phyloP scores from a whole-genome alignment of 2,888 invertebrate species.

The Stenichneumon culpator region DNA sequence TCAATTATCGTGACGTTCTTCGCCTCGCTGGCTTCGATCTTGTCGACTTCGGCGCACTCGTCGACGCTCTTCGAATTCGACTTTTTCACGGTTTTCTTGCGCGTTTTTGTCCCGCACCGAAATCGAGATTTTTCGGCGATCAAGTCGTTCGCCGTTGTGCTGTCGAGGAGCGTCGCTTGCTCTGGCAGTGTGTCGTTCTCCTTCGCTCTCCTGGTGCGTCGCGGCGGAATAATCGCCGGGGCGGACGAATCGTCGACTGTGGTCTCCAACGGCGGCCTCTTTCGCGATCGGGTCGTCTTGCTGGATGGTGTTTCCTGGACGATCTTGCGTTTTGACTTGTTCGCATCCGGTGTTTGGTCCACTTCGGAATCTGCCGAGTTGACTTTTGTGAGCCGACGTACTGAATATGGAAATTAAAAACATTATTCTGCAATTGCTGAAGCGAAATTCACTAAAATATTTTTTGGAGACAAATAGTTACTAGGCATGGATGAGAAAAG shows the following conservation, averaged over 20 bases:
- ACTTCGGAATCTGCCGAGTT: slow-evolving; percentile 52
- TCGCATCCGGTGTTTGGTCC: slow-evolving; percentile 48
- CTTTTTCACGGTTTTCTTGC: slow-evolving; percentile 56
- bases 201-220: slow-evolving; percentile 59
- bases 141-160: slow-evolving; percentile 43
- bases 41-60: slow-evolving; percentile 1
- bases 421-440: too few species aligned
- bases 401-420: slow-evolving; percentile 20
- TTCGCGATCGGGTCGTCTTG: slow-evolving; percentile 51
- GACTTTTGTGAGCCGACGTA: slow-evolving; percentile 57
- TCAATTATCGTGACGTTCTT: slow-evolving; percentile 27
- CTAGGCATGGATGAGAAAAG: too few species aligned
- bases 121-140: slow-evolving; percentile 21
- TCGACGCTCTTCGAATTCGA: slow-evolving; percentile 38
- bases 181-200: slow-evolving; percentile 46
- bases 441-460: too few species aligned
- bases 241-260: slow-evolving; percentile 34
- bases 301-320: slow-evolving; percentile 19
- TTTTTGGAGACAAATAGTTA: too few species aligned
- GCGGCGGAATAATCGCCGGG: slow-evolving; percentile 31
- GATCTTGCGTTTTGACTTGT: slow-evolving; percentile 40
- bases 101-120: slow-evolving; percentile 17
- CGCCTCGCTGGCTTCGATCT: slow-evolving; percentile 5
- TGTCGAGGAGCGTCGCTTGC: slow-evolving; percentile 39
- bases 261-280: slow-evolving; percentile 45